Conservation (phyloP, 2,797 vertebrate species). For the Urosaurus nigricauda region DNA sequence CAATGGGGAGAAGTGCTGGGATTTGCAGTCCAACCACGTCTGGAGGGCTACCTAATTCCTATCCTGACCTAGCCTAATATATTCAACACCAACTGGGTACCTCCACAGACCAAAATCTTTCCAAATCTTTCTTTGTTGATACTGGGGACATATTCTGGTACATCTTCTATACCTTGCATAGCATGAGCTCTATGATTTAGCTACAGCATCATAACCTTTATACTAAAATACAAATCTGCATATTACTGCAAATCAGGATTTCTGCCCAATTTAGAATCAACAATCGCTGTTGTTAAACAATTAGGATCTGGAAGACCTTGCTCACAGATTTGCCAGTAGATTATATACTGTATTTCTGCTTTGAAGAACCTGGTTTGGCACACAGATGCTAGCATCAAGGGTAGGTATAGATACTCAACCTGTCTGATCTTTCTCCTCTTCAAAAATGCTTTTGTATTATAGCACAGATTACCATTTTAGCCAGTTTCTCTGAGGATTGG, state of each 20-base stretch:
- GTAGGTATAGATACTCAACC: neutral
- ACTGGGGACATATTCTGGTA: too few species aligned
- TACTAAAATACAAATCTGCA: neutral
- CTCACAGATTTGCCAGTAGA: neutral
- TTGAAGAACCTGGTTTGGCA: neutral
- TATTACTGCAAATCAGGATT: neutral
- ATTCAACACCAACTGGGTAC: neutral
- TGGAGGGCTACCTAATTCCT: too few species aligned
- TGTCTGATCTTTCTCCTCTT: neutral
- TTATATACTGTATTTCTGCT: neutral
- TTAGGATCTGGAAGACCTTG: neutral
- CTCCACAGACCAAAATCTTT: neutral
- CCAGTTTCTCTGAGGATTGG: slow-evolving; percentile 1
- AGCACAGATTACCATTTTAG: slow-evolving; percentile 1
- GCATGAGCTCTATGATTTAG: neutral
- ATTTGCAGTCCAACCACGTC: too few species aligned
- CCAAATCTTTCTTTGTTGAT: neutral
- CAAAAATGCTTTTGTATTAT: neutral
- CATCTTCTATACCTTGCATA: neutral
- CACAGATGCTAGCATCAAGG: neutral
- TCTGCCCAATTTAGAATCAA: neutral
- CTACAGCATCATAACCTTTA: neutral
- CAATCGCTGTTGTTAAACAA: neutral
- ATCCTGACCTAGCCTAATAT: too few species aligned
- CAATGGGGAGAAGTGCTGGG: too few species aligned